Percentiles rank a stretch among this genome's conserved stretches.
These are phyloP conservation scores for Dryomyza anilis DNA, from an alignment of 2,888 invertebrate species.

Conservation along the genomic window DNA sequence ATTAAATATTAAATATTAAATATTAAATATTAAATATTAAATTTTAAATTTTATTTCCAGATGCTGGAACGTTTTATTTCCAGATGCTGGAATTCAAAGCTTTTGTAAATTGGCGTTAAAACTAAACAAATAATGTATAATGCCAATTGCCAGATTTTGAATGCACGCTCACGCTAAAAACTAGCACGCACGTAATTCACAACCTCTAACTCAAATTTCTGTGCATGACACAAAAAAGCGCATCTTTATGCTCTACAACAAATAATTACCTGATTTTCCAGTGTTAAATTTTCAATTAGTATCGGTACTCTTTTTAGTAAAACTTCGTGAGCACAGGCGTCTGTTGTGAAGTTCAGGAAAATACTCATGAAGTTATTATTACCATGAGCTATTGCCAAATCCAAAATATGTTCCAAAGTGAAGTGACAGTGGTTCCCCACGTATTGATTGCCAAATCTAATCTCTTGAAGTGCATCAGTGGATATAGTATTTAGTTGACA, in stretches of 20 bases:
- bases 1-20: no score
- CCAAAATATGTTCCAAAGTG: conserved; percentile 53
- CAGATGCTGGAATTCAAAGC: no score
- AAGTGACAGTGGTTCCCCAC: conserved; percentile 45
- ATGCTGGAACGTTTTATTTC: no score
- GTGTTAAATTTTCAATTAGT: conserved; percentile 50
- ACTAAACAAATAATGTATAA: no score
- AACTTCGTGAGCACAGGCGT: conserved; percentile 32
- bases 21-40: no score
- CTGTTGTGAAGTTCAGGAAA: conserved; percentile 54
- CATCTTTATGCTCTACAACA: background rate
- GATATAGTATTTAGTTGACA: conserved; percentile 41
- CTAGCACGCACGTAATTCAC: no score
- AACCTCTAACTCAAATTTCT: no score
- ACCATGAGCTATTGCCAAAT: conserved; percentile 42
- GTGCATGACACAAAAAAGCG: no score
- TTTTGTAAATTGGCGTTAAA: no score
- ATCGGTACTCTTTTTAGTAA: conserved; percentile 54
- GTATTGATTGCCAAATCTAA: conserved; percentile 33
- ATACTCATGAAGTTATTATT: conserved; percentile 51
- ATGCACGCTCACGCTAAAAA: no score
- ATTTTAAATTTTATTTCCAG: no score
- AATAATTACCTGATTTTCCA: conserved; percentile 50
- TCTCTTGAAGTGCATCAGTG: conserved; percentile 14
- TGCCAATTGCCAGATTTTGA: no score